Evolutionary conservation across 2,888 invertebrate species (phyloP).

Genomic region (Dyspetes luteomarginatus): DNA sequence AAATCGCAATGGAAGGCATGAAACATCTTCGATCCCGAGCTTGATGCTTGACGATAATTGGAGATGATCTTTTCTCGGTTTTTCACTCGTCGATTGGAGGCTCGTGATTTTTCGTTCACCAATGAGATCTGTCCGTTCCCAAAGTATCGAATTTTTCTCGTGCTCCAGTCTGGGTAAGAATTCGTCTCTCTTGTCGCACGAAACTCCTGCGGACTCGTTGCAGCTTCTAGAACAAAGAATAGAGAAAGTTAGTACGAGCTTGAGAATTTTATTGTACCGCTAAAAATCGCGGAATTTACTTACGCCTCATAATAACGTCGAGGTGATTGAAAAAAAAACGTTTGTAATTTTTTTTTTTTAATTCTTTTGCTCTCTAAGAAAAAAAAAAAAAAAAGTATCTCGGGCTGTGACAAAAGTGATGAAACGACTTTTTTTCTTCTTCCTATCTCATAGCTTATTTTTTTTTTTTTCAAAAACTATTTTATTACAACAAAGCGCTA

Average conservation of each 20-base stretch:
- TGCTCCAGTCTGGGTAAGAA: constrained; percentile 48
- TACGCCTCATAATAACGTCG: constrained; percentile 51
- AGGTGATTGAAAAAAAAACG: constrained; percentile 33
- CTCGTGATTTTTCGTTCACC: constrained; percentile 58
- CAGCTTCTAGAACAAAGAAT: constrained; percentile 74
- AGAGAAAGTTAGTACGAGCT: constrained; percentile 48
- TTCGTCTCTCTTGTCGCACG: constrained; percentile 57
- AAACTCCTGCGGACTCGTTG: constrained; percentile 47
- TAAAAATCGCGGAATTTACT: constrained; percentile 57
- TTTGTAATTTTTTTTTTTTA: background rate
- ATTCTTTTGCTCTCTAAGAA: constrained; percentile 2
- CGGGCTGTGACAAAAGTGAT: background rate
- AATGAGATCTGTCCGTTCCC: constrained; percentile 59
- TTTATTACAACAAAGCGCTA: background rate
- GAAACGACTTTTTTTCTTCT: background rate
- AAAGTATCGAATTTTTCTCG: constrained; percentile 63
- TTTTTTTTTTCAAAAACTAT: background rate
- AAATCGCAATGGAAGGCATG: background rate
- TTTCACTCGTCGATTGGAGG: background rate
- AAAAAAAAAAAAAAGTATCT: constrained; percentile 12
- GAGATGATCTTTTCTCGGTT: constrained; percentile 7
- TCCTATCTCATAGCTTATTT: no score
- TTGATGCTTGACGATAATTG: constrained; percentile 34
- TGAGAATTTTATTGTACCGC: constrained; percentile 30
- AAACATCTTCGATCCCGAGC: constrained; percentile 7